Conservation (phyloP, 2,888 invertebrate genomes). For the Philhelius pedissequus region DNA sequence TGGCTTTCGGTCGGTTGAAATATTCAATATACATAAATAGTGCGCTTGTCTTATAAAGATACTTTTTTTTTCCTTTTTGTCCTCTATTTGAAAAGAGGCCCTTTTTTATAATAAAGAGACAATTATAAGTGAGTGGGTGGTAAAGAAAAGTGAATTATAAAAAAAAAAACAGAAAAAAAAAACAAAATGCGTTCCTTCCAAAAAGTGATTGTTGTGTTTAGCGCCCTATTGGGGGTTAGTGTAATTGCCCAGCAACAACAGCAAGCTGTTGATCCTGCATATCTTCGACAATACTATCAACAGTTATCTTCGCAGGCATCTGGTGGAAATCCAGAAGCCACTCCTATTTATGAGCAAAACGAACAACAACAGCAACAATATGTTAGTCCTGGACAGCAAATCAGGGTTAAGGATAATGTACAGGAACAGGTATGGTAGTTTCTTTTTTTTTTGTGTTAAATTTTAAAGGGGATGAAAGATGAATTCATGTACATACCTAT, state of each 20-base stretch:
- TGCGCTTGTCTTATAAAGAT: slow-evolving; percentile 43
- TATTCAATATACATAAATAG: slow-evolving; percentile 42
- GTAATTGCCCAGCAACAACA: slow-evolving; percentile 69
- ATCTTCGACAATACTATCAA: slow-evolving; percentile 78
- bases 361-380: slow-evolving; percentile 79
- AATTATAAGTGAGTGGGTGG: slow-evolving; percentile 11
- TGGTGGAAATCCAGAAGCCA: slow-evolving; percentile 78
- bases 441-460: too few relatives aligned
- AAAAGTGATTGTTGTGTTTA: slow-evolving; percentile 73
- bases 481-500: background rate
- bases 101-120: background rate
- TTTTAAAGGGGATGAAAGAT: slow-evolving; percentile 26
- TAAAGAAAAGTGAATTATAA: background rate
- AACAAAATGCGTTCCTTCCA: slow-evolving; percentile 69
- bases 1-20: slow-evolving; percentile 65
- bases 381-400: slow-evolving; percentile 79
- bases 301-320: slow-evolving; percentile 77
- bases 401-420: slow-evolving; percentile 78
- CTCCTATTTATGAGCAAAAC: slow-evolving; percentile 79
- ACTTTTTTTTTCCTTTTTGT: slow-evolving; percentile 1
- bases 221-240: slow-evolving; percentile 73
- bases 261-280: slow-evolving; percentile 78
- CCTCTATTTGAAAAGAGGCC: background rate
- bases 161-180: too few relatives aligned
- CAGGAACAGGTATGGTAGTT: slow-evolving; percentile 74